Conservation (phyloP, 2,888 invertebrate species). For the Gasteruption jaculator region DNA sequence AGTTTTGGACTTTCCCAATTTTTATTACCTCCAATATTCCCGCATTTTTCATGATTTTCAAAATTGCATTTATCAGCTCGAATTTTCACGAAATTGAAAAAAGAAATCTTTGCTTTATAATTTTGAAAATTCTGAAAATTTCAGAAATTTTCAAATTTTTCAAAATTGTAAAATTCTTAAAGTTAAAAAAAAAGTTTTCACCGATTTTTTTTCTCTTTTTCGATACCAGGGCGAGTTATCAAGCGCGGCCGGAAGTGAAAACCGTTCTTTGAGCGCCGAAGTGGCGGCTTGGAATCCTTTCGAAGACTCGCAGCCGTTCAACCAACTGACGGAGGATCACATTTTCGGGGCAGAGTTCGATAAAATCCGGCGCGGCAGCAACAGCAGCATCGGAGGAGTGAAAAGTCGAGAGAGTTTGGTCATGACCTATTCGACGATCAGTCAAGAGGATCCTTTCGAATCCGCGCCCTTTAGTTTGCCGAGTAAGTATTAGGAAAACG, state of each 20-base stretch:
- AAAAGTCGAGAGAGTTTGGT: slow-evolving; percentile 68
- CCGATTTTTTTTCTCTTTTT: slow-evolving; percentile 14
- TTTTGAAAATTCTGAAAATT: slow-evolving; percentile 2
- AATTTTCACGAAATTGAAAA: too few relatives aligned
- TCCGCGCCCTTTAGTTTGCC: slow-evolving; percentile 78
- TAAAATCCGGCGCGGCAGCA: slow-evolving; percentile 72
- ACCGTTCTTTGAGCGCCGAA: slow-evolving; percentile 56
- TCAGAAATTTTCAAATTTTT: slow-evolving; percentile 6
- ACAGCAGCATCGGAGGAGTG: slow-evolving; percentile 70
- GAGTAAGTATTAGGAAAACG: slow-evolving; percentile 50
- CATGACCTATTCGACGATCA: slow-evolving; percentile 57
- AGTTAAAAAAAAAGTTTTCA: slow-evolving; percentile 13
- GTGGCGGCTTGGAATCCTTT: slow-evolving; percentile 81
- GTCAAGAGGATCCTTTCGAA: slow-evolving; percentile 72
- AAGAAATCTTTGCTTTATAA: too few relatives aligned
- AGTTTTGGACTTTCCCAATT: too few relatives aligned
- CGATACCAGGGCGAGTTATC: slow-evolving; percentile 48
- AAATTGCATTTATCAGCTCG: too few relatives aligned
- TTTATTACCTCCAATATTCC: too few relatives aligned
- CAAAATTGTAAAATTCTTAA: slow-evolving; percentile 4
- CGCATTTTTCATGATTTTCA: too few relatives aligned
- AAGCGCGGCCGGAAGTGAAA: slow-evolving; percentile 42
- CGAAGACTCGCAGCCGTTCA: slow-evolving; percentile 67
- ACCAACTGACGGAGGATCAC: slow-evolving; percentile 73
- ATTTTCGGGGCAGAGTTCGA: slow-evolving; percentile 82